These are phyloP conservation scores for Peromyscus californicus DNA, from an alignment of 2,113 vertebrate genomes.

Conservation along the genomic window DNA sequence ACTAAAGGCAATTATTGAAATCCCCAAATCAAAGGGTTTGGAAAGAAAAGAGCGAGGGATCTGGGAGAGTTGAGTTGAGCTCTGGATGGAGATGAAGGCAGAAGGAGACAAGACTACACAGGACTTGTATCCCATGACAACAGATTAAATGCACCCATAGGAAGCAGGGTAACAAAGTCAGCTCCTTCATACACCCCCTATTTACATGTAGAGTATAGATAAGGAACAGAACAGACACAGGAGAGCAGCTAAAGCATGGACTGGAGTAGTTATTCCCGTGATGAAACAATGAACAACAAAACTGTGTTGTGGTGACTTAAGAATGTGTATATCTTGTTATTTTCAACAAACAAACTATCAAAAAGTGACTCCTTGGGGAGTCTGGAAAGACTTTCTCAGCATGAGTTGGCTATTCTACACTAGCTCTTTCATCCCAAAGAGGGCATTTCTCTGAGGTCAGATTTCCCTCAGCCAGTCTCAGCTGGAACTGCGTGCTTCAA, in stretches of 20 bases:
- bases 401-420: neutral
- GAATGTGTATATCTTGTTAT: neutral
- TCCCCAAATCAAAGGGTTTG: neutral
- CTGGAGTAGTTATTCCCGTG: neutral
- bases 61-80: neutral
- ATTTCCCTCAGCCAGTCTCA: neutral
- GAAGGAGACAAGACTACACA: neutral
- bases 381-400: neutral
- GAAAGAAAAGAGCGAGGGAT: neutral
- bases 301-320: neutral
- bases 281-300: neutral
- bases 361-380: neutral
- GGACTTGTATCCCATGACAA: neutral
- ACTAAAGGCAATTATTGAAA: neutral
- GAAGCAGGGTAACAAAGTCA: neutral
- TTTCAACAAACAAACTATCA: neutral
- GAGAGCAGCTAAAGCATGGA: neutral
- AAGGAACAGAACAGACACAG: neutral
- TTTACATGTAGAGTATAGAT: neutral
- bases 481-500: neutral
- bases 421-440: neutral
- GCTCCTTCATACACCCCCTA: neutral
- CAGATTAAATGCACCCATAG: neutral
- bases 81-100: neutral
- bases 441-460: neutral